Base-by-base conservation (phyloP, 2,888 invertebrate genomes). In the Phaedon cochleariae region DNA sequence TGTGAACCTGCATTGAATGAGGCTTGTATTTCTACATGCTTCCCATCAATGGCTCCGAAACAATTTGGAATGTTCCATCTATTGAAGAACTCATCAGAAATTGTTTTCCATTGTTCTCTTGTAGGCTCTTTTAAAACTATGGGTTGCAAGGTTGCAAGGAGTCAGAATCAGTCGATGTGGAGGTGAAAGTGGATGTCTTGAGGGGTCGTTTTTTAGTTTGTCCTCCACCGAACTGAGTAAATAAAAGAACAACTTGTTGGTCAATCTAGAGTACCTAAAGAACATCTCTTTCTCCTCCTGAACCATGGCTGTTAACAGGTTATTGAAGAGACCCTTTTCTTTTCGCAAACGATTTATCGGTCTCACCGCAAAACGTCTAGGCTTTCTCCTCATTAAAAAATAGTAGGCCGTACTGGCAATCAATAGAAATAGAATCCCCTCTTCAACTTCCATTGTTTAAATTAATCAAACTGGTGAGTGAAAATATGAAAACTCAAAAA, bases 1-100 rank as follows among this genome's bases (percentile, higher is more conserved):
- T 73, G 61, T 9, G 72, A 72, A 26, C 78, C 77, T 48, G 70
- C 68, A 31, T 77, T 66, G 10, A 55, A n/a, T n/a, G 79, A 77
- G 18, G 68, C 59, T 59, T 70, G 68, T 51, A 78, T 74, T 68
- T 65, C 21, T 3, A 67, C 34, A 20, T 67, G 67, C 49, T 67
- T 62, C 7, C 62, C 55, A 49, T 66, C 59, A 31, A 66, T 17
- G 10, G 66, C 66, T 1, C 54, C 54, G 17, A 55, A n/a, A n/a
- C n/a, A n/a, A 51, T 51, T 51, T 51, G 26, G 26, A 5, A 26
- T 7, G 7, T 26, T 26, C 26, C 26, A 41, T 7, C 22, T 41
- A n/a, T 37, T 18, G 15, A 59, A 0, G 15, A 48, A 31, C 5
- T 22, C 18, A 9, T 9, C 18, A 4, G 45, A 45, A 41, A 34